phyloP scores from a whole-genome alignment of 2,888 invertebrate species.

The Cecidostiba fungosa region DNA sequence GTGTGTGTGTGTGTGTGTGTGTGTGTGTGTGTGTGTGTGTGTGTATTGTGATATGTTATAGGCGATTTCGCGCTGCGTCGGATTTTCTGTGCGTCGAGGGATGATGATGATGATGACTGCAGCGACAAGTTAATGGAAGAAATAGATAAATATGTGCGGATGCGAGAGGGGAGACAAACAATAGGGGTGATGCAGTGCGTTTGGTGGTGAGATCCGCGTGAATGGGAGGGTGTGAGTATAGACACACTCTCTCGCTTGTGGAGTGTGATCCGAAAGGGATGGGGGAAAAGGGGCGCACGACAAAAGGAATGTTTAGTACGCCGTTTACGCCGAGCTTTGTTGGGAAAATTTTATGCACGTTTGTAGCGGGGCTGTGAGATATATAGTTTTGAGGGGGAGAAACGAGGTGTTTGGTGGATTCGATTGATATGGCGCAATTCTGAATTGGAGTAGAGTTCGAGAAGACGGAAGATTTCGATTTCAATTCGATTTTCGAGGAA shows the following conservation, averaged over 20 bases:
- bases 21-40: neutral
- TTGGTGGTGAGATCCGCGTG: neutral
- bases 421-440: neutral
- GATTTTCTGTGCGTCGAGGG: neutral
- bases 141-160: slow-evolving; percentile 37
- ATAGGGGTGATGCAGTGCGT: neutral
- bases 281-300: neutral
- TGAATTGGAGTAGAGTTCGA: neutral
- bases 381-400: neutral
- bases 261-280: neutral
- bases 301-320: neutral
- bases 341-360: neutral
- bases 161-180: neutral
- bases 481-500: too few relatives aligned
- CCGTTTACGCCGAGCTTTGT: neutral
- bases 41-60: slow-evolving; percentile 45
- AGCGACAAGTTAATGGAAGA: slow-evolving; percentile 13
- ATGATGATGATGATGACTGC: neutral
- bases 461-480: too few relatives aligned
- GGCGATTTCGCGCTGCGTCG: slow-evolving; percentile 40
- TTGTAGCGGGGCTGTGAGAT: neutral
- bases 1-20: too few relatives aligned
- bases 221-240: neutral
- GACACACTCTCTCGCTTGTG: neutral
- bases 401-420: neutral